Base-by-base conservation (phyloP, 2,888 invertebrate species). In the Tuberolachnus salignus region DNA sequence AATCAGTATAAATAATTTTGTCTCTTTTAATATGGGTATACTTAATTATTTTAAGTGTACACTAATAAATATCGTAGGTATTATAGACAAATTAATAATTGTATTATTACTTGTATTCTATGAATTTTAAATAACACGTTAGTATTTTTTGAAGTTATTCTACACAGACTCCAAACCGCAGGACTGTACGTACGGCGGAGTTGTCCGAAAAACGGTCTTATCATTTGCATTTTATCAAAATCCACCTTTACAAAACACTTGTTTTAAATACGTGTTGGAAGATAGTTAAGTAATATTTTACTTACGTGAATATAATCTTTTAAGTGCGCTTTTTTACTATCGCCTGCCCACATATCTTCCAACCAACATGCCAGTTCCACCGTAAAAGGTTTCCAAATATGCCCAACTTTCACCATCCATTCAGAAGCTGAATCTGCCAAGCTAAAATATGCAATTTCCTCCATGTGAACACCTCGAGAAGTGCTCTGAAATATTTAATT, bases 191-290 rank as follows among this genome's bases (percentile, higher is more conserved):
- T 90, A 57, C 94, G 87, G 59, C 92, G 86, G 34, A 94, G 85
- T 83, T 92, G 92, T 0, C 93, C 93, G 84, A 92, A 93, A 86
- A 93, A 94, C 0, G 94, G 94, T 84, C 93, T 93, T 0, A 92
- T 90, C 92, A 94, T 93, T 83, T 92, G 92, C 94, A 94, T 94
- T 85, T 92, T 92, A 70, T 90, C 90, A 82, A 94, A 89, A 84
- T 94, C 93, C 78, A 93, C 91, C 87, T 93, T 87, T 11, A 83
- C 82, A 82, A 42, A 59, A 59, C 8, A 19, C 44, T 16, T 21
- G 42, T 55, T 10, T 34, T 71, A 59, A 49, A 13, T 19, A 19
- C 16, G 46, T 46, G n/a, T 71, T 49, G 3, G 13, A 67, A 51
- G 4, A 67, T 1, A 8, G 23, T 69, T 46, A 46, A 4, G 34